Evolutionary conservation across 2,113 vertebrate genomes (phyloP), one percentile per base, ranked within the genome.

Genomic region (Trogon melanurus): DNA sequence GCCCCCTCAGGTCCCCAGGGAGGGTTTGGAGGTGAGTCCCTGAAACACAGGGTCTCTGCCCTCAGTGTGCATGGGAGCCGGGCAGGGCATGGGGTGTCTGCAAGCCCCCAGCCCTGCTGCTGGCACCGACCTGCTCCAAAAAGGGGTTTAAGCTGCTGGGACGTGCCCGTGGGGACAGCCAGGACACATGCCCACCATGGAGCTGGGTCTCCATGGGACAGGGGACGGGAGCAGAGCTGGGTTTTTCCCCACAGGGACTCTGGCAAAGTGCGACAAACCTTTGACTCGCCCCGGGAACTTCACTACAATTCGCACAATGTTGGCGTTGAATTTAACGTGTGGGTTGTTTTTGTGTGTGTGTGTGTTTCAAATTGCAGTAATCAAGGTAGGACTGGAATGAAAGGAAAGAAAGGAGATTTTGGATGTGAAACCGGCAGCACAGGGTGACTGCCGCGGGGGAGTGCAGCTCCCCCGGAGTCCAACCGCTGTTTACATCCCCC

Each of bases 51-150:
- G 56, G 34, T 72, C 19, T 7, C 17, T 32, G 30, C 62, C 62
- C 38, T 21, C 0, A 0, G 53, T 0, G 1, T 16, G 56, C 38
- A 38, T 19, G 29, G 41, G n/a, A 4, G 7, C 17, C 27, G 1
- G 2, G 50, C 18, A 3, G 26, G 57, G 38, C 19, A n/a, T 2
- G 45, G 17, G 48, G 27, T n/a, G 3, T 25, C 73, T 57, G 81
- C 8, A 13, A 71, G 27, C 21, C 53, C 47, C 57, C 18, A 6
- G 41, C 27, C 67, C 67, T 3, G 2, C 45, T 19, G 41, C 41
- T 41, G 56, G 50, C 47, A 23, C 22, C 0, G 0, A 47, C 5
- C 18, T 12, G 30, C 50, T 26, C 41, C 25, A 2, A 4, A 41
- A 17, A 74, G 27, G 7, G 2, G 9, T 15, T 32, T 0, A 1